Percentiles rank a stretch among this genome's conserved stretches.
These are phyloP conservation scores for Amphipyra tragopoginis DNA, from an alignment of 2,888 invertebrate genomes.

Conservation along the genomic window DNA sequence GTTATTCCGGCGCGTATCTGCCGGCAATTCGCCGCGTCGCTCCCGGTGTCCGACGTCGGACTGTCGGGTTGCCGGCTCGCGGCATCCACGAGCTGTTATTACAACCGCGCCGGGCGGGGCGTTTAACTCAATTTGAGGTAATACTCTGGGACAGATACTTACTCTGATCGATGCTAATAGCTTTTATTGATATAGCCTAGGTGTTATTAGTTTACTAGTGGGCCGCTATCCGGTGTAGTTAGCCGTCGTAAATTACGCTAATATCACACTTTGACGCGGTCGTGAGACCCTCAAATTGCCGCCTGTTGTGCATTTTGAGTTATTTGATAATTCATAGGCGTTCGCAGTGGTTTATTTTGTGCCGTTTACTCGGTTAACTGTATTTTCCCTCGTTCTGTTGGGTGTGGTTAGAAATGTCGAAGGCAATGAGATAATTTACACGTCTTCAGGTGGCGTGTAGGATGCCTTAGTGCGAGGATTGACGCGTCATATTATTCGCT, in stretches of 20 bases:
- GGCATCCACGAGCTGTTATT: slow-evolving; percentile 69
- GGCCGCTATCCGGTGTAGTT: slow-evolving; percentile 70
- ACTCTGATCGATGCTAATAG: slow-evolving; percentile 86
- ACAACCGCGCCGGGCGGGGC: slow-evolving; percentile 62
- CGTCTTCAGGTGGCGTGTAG: slow-evolving; percentile 43
- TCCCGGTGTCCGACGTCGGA: slow-evolving; percentile 48
- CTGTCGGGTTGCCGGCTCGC: slow-evolving; percentile 49
- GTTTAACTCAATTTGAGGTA: slow-evolving; percentile 85
- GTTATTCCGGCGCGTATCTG: slow-evolving; percentile 41
- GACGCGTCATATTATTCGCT: slow-evolving; percentile 39
- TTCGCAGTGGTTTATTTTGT: slow-evolving; percentile 48
- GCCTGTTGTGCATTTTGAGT: slow-evolving; percentile 78
- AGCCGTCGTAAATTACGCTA: slow-evolving; percentile 80
- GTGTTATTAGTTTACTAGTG: slow-evolving; percentile 72
- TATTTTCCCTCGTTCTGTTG: slow-evolving; percentile 45
- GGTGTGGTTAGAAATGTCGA: slow-evolving; percentile 54
- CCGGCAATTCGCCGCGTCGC: slow-evolving; percentile 48
- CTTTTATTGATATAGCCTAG: slow-evolving; percentile 88
- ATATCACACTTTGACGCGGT: slow-evolving; percentile 80
- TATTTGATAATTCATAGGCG: slow-evolving; percentile 77
- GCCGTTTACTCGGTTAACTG: slow-evolving; percentile 54
- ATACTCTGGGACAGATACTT: slow-evolving; percentile 81
- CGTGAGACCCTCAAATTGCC: slow-evolving; percentile 80
- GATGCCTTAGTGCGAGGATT: slow-evolving; percentile 25
- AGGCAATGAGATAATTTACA: slow-evolving; percentile 52